Percentiles rank a stretch among this genome's conserved stretches.
These are phyloP conservation scores for Onthophagus sagittarius DNA, from an alignment of 2,888 invertebrate species.

Conservation along the genomic window DNA sequence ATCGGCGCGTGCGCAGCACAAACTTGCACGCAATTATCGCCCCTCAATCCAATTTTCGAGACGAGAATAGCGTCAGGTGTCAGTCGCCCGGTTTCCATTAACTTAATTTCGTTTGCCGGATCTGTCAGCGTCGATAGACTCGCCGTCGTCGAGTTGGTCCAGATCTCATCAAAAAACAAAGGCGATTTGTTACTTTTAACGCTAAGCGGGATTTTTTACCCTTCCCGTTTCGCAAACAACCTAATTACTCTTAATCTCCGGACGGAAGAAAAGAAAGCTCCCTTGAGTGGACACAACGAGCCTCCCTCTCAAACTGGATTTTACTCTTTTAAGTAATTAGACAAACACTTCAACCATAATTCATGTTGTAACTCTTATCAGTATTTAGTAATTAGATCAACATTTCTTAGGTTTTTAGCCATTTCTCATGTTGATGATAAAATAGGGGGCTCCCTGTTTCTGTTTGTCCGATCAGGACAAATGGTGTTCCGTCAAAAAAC, in stretches of 20 bases:
- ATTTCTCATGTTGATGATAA: not conserved
- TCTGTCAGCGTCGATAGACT: not conserved
- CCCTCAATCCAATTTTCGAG: not conserved
- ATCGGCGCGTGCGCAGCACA: not conserved
- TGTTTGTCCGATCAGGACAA: conserved; percentile 27
- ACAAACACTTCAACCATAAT: not conserved
- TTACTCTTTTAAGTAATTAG: not conserved
- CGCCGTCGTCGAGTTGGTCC: not conserved
- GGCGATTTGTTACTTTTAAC: not conserved
- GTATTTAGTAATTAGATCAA: not conserved
- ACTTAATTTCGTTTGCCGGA: not conserved
- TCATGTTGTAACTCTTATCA: no score
- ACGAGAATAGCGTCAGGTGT: not conserved
- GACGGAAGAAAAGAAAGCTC: not conserved
- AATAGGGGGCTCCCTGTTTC: not conserved
- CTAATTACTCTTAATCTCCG: not conserved
- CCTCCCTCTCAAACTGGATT: not conserved
- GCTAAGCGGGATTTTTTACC: not conserved
- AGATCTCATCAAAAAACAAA: not conserved
- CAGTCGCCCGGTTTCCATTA: not conserved
- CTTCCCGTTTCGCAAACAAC: not conserved
- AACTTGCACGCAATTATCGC: not conserved
- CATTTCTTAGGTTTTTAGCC: not conserved
- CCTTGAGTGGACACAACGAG: not conserved
- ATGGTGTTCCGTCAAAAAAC: conserved; percentile 31